phyloP scores from a whole-genome alignment of 2,888 invertebrate species.

The Heliconius hortense region DNA sequence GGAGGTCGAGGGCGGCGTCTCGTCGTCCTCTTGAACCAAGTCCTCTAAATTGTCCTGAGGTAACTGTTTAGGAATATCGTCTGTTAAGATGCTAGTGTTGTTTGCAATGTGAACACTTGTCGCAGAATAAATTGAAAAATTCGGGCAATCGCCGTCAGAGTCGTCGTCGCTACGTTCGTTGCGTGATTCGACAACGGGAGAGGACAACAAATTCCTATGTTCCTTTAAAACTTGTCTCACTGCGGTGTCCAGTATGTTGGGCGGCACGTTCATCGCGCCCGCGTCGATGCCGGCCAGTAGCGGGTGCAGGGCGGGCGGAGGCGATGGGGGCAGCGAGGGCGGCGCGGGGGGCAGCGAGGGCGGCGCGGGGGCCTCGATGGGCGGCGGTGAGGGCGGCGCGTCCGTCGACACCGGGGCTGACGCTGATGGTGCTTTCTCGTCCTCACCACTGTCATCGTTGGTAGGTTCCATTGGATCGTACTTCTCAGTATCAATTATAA shows the following conservation, averaged over 20 bases:
- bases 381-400: constrained; percentile 29
- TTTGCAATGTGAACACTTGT: constrained; percentile 89
- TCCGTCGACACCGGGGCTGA: constrained; percentile 18
- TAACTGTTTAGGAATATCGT: constrained; percentile 42
- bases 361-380: constrained; percentile 29
- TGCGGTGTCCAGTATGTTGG: constrained; percentile 61
- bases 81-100: constrained; percentile 53
- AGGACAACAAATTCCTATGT: constrained; percentile 59
- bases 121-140: constrained; percentile 92
- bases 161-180: constrained; percentile 68
- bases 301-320: constrained; percentile 48
- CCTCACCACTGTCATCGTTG: constrained; percentile 63
- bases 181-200: constrained; percentile 42
- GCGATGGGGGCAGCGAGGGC: constrained; percentile 31
- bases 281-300: constrained; percentile 55
- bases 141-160: constrained; percentile 89
- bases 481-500: constrained; percentile 83
- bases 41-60: constrained; percentile 51
- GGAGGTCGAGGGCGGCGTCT: constrained; percentile 42
- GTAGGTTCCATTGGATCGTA: constrained; percentile 82
- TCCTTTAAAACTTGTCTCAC: constrained; percentile 68
- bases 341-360: constrained; percentile 46
- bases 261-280: constrained; percentile 52
- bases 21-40: constrained; percentile 59
- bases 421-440: constrained; percentile 37